Conservation (phyloP, 2,113 vertebrate species). For the Vombatus ursinus region DNA sequence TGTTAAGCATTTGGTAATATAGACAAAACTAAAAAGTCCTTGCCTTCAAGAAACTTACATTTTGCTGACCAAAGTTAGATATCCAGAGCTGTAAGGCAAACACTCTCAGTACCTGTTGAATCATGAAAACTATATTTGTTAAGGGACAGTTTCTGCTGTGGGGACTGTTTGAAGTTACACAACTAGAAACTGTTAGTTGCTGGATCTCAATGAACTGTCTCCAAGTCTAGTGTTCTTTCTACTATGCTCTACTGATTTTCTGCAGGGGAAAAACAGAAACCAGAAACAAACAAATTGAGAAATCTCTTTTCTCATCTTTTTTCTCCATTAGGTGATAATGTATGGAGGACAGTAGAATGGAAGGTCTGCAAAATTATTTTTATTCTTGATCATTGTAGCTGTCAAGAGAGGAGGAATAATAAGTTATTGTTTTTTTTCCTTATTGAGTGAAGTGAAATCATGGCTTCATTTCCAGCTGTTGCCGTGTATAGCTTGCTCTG, state of each 20-base stretch:
- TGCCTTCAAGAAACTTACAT: not conserved
- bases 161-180: not conserved
- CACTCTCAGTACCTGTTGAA: not conserved
- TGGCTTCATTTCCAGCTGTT: conserved; percentile 23
- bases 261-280: not conserved
- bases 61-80: not conserved
- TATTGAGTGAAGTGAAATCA: conserved; percentile 70
- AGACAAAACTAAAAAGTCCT: not conserved
- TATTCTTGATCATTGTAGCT: conserved; percentile 11
- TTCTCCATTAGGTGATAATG: not conserved
- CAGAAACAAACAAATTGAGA: not conserved
- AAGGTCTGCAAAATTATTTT: not conserved
- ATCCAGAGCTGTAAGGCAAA: not conserved
- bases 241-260: not conserved
- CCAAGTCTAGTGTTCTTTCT: not conserved
- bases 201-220: not conserved
- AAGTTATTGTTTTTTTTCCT: conserved; percentile 36
- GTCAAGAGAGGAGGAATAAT: not conserved
- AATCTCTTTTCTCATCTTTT: not conserved
- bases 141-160: not conserved
- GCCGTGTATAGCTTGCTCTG: not conserved
- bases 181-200: not conserved
- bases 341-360: not conserved
- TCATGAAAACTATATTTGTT: not conserved
- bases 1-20: not conserved